A percentile compares a stretch with the other conserved stretches of the same genome.
phyloP scores from a whole-genome alignment of 2,113 vertebrate species.

The Podiceps cristatus region DNA sequence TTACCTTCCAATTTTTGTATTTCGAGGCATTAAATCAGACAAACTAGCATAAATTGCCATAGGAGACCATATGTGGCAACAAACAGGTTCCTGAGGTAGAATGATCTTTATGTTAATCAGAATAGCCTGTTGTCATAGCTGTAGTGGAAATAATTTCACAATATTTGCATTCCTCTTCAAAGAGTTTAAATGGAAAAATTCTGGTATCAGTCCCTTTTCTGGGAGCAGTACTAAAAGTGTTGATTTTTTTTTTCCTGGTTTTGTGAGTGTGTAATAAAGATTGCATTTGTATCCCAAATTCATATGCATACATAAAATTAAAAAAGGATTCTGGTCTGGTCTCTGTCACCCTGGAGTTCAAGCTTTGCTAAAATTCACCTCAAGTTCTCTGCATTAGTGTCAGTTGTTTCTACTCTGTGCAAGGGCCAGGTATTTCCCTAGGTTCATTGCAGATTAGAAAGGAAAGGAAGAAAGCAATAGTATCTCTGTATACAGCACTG shows the following conservation, averaged over 20 bases:
- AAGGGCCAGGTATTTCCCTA: neutral
- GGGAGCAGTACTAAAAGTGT: neutral
- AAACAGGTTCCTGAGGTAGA: neutral
- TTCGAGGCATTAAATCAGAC: neutral
- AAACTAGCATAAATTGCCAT: accelerated
- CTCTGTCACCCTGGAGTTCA: neutral
- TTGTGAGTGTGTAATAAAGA: neutral
- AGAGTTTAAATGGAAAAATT: neutral
- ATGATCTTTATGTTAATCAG: neutral
- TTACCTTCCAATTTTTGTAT: neutral
- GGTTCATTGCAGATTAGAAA: neutral
- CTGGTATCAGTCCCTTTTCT: neutral
- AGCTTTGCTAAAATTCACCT: neutral
- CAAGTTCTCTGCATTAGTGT: neutral
- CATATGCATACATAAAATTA: neutral
- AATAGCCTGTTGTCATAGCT: neutral
- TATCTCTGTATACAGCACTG: neutral
- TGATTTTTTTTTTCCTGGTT: neutral
- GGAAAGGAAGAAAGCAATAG: neutral
- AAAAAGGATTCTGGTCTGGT: neutral
- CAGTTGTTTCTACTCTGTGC: neutral
- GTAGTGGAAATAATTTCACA: neutral
- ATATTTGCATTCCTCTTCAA: neutral
- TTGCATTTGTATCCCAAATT: neutral
- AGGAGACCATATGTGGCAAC: neutral